Percentiles rank a stretch among this genome's conserved stretches.
Evolutionary conservation across 2,888 invertebrate species (phyloP).

Genomic region (Ptychoptera albimana): DNA sequence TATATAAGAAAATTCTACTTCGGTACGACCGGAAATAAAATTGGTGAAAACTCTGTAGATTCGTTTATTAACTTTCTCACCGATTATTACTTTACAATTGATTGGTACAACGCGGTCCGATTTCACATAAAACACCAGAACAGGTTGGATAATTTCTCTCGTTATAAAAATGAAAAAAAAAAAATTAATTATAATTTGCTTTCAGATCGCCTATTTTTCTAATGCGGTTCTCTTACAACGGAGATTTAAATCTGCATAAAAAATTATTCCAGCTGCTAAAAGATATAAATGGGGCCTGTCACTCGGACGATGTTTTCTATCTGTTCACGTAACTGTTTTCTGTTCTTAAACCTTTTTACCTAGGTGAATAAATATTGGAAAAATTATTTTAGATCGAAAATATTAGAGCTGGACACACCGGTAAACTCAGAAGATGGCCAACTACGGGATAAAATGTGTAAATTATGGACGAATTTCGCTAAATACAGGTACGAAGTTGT

Average conservation of each 20-base stretch:
- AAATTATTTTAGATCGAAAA: too few species aligned
- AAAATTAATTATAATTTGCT: too few species aligned
- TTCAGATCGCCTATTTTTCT: conserved; percentile 33
- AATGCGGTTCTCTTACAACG: conserved; percentile 41
- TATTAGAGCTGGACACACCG: too few species aligned
- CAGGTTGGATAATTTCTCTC: conserved; percentile 2
- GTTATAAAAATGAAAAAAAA: too few species aligned
- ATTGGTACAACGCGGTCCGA: conserved; percentile 18
- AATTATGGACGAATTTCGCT: conserved; percentile 48
- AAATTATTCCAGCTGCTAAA: conserved; percentile 26
- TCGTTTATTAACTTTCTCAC: conserved; percentile 33
- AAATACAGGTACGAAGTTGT: conserved; percentile 36
- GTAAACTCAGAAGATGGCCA: conserved; percentile 13
- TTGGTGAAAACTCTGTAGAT: conserved; percentile 27
- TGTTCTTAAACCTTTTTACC: too few species aligned
- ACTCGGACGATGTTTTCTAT: conserved; percentile 44
- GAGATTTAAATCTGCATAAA: conserved; percentile 36
- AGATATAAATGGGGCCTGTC: conserved; percentile 36
- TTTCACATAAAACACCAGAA: conserved; percentile 18
- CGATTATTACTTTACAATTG: conserved; percentile 29
- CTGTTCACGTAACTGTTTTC: conserved; percentile 27
- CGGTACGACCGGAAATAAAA: conserved; percentile 18
- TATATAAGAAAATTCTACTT: conserved; percentile 31
- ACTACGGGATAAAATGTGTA: conserved; percentile 31
- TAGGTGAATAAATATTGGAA: too few species aligned